Evolutionary conservation across 2,888 invertebrate species (phyloP), one percentile per base, ranked within the genome.

Genomic region (Eupsilia transversa): DNA sequence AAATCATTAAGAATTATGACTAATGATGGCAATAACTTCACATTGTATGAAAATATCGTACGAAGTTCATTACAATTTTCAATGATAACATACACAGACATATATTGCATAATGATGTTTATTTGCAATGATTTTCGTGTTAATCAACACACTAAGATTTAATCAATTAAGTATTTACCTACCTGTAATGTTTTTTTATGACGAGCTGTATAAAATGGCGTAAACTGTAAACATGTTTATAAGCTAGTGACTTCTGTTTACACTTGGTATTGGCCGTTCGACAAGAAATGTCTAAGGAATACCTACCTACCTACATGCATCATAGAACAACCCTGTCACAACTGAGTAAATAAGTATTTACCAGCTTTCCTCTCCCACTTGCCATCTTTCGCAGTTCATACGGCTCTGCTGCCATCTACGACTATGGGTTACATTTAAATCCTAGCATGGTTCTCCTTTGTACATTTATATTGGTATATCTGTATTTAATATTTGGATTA

Each of bases 1-100:
- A 80, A 72, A 78, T 74, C 66, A 79, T 83, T 80, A 83, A 69
- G 33, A 79, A 57, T 63, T 52, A 49, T 77, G 64, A 81, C 67
- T 63, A 71, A 82, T 66, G 12, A 79, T 80, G 49, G 64, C 70
- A 63, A 74, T 79, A 77, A 79, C 63, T 77, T 59, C 69, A 74
- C 66, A 74, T 77, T 78, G 46, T 78, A 78, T 30, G 60, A 56
- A 74, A 43, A 63, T 71, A 66, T 70, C 64, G 59, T 76, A 70
- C 66, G 63, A 74, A 76, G 74, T 80, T 84, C 84, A 80, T 74
- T 67, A 71, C 66, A 78, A 64, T 80, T 72, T 46, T 60, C 33
- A 73, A 75, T 77, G 70, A 76, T 74, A 79, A 77, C 64, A 72
- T 59, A 72, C n/a, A 35, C 69, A 76, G 60, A 60, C 52, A 43